Evolutionary conservation across 2,888 invertebrate genomes (phyloP), one percentile per base, ranked within the genome.

Genomic region (Acanthosepion pharaonis): DNA sequence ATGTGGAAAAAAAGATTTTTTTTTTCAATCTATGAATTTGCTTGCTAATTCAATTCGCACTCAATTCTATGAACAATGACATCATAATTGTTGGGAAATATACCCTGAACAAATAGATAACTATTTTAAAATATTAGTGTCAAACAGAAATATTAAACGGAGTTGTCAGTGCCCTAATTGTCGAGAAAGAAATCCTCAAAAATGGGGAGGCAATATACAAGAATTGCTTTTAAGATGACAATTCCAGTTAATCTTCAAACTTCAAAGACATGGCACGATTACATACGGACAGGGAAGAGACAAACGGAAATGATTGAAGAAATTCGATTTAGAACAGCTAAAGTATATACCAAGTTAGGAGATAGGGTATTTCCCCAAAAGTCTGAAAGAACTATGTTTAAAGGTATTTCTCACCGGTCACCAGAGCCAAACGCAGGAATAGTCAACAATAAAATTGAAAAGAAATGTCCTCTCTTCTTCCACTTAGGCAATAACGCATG

Each of bases 371-470:
- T 78, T 78, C 33, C 4, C 8, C n/a, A n/a, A 78, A 78, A 78
- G 8, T 78, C 6, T n/a, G 33, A 18, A 49, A 51, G 48, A 51
- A 18, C 11, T 6, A 93, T 15, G 51, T 93, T 42, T 15, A 49
- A 53, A 53, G 28, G 28, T 78, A n/a, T 78, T 78, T 78, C 78
- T 78, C 18, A 78, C 78, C 78, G 78, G n/a, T 78, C 78, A n/a
- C n/a, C 78, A 78, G 78, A 5, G n/a, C n/a, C n/a, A 78, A 78
- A 78, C n/a, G 78, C 78, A 33, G 78, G 78, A 78, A 78, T 33
- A n/a, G 78, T 78, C 78, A 78, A 78, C 78, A 78, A 78, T 78
- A 78, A 78, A n/a, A n/a, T 78, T 78, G n/a, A 78, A 78, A 78
- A 78, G 78, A 78, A 78, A 78, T 78, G 78, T 78, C 78, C n/a